A percentile compares a stretch with the other conserved stretches of the same genome.
Evolutionary conservation across 2,888 invertebrate genomes (phyloP).

Genomic region (Hypomecis punctinalis): DNA sequence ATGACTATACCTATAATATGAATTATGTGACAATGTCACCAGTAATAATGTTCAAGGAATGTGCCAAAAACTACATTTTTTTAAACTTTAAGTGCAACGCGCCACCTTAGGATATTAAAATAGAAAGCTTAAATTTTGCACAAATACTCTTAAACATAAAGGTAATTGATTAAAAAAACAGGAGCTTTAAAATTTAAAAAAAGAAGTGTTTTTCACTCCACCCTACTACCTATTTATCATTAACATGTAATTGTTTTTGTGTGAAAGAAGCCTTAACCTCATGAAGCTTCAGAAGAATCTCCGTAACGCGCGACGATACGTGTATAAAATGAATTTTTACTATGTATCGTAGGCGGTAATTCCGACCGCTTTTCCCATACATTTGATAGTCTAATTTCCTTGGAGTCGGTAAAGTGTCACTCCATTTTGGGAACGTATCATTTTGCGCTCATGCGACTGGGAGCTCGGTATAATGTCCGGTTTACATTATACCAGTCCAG

Average conservation of each 20-base stretch:
- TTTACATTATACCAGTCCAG: neutral
- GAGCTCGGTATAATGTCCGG: neutral
- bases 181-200: no score
- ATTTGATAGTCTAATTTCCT: conserved; percentile 40
- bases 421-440: conserved; percentile 21
- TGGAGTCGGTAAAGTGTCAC: conserved; percentile 23
- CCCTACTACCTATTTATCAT: no score
- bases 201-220: no score
- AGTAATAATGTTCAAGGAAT: no score
- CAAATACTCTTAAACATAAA: no score
- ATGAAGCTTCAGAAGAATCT: neutral
- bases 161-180: no score
- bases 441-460: conserved; percentile 10
- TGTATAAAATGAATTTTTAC: conserved; percentile 44
- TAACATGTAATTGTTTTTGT: neutral
- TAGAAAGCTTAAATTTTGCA: no score
- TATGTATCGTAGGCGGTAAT: conserved; percentile 32
- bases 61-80: no score
- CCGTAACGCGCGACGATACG: conserved; percentile 23
- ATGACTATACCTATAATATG: no score
- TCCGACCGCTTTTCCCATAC: conserved; percentile 31
- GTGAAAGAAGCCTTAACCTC: conserved; percentile 13
- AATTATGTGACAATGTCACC: no score
- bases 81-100: no score
- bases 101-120: no score